Conservation (phyloP, 2,113 vertebrate species). For the Protobothrops mucrosquamatus region DNA sequence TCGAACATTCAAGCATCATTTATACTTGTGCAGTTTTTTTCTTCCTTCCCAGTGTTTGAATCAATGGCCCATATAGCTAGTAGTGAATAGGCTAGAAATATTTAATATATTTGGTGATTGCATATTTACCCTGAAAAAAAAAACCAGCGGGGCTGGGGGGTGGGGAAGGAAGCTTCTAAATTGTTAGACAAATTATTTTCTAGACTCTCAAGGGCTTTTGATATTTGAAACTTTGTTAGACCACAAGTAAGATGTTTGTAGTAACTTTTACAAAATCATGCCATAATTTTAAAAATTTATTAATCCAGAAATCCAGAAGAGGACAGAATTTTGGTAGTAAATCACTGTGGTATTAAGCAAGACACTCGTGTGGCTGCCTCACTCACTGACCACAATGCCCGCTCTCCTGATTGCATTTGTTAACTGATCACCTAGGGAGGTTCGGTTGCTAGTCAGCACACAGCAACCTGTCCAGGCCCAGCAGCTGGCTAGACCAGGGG, state of each 20-base stretch:
- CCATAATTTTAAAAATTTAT: neutral
- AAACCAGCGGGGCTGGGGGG: neutral
- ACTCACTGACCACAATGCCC: neutral
- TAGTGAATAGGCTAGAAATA: neutral
- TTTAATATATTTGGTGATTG: neutral
- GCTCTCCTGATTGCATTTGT: neutral
- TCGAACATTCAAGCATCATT: neutral
- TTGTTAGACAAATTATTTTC: neutral
- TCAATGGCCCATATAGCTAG: neutral
- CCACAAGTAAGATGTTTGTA: neutral
- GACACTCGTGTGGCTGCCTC: neutral
- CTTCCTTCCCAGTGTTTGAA: neutral
- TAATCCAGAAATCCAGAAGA: neutral
- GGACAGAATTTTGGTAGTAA: neutral
- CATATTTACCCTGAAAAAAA: neutral
- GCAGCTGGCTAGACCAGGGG: neutral
- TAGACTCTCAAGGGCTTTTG: neutral
- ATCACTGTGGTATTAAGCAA: neutral
- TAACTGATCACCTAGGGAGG: neutral
- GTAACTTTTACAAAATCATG: neutral
- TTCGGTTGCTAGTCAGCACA: neutral
- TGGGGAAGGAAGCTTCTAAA: neutral
- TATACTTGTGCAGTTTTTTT: neutral
- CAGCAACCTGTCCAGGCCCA: neutral
- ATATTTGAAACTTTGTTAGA: neutral